A percentile compares a stretch with the other conserved stretches of the same genome.
phyloP scores from a whole-genome alignment of 2,888 invertebrate genomes.

The Orthonevra nobilis region DNA sequence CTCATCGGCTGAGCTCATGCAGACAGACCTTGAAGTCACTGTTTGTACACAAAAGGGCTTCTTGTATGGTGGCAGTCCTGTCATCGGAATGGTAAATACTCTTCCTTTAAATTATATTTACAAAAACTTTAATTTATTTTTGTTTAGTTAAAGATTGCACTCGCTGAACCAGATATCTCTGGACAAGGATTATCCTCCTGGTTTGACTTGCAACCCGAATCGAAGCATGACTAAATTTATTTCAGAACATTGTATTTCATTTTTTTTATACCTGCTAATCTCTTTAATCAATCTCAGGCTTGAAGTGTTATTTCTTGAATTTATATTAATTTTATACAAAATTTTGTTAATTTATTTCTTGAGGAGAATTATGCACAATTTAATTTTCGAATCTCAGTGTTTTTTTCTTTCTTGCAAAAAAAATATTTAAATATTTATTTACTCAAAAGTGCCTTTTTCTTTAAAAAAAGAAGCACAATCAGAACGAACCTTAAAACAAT shows the following conservation, averaged over 20 bases:
- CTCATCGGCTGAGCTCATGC: constrained; percentile 89
- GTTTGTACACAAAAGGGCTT: constrained; percentile 94
- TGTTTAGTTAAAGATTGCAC: constrained; percentile 75
- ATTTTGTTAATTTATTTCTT: background rate
- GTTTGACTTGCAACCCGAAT: constrained; percentile 78
- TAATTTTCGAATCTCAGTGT: no score
- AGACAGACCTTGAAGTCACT: constrained; percentile 89
- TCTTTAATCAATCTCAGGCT: constrained; percentile 27
- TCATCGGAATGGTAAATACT: constrained; percentile 87
- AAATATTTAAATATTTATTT: no score
- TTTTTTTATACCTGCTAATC: constrained; percentile 2
- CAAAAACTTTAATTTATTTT: background rate
- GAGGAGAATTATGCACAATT: constrained; percentile 15
- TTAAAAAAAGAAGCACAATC: constrained; percentile 15
- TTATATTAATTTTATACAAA: background rate
- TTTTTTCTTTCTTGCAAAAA: no score
- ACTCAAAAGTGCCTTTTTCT: constrained; percentile 24
- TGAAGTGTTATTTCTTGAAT: background rate
- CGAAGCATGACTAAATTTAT: constrained; percentile 87
- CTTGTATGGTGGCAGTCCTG: constrained; percentile 88
- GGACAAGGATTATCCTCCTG: constrained; percentile 77
- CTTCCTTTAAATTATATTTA: background rate
- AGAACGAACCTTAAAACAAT: no score
- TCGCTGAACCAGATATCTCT: constrained; percentile 77
- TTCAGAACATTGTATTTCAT: background rate